Conservation (phyloP, 2,113 vertebrate genomes). For the Phycodurus eques region DNA sequence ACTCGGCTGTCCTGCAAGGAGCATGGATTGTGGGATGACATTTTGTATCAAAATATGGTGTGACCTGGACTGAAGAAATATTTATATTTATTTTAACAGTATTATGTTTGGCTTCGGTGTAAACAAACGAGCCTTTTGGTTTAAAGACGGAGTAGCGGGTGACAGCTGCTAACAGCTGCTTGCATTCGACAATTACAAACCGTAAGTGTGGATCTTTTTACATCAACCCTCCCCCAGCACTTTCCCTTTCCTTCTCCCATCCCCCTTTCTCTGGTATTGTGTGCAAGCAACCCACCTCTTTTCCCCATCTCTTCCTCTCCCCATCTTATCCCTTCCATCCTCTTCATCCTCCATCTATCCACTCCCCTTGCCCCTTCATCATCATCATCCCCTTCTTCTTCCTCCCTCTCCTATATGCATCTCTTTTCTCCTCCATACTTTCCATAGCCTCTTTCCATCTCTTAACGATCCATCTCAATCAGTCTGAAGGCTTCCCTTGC, state of each 20-base stretch:
- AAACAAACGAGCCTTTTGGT: background rate
- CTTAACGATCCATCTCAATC: conserved; percentile 60
- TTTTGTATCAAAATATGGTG: background rate
- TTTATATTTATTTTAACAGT: background rate
- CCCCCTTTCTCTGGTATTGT: conserved; percentile 9
- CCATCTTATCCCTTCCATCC: conserved; percentile 21
- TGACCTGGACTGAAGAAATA: conserved; percentile 43
- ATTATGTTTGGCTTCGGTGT: background rate
- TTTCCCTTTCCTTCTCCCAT: conserved; percentile 17
- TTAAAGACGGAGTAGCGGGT: conserved; percentile 4
- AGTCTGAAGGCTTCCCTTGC: conserved; percentile 37
- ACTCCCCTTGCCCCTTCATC: conserved; percentile 14
- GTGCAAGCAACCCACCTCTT: background rate
- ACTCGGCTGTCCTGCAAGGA: background rate
- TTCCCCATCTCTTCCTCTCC: conserved; percentile 14
- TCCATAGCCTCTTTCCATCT: conserved; percentile 37
- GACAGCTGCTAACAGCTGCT: background rate
- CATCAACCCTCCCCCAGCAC: conserved; percentile 36
- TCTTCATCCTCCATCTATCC: conserved; percentile 6
- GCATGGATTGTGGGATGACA: background rate
- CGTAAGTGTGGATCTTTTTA: conserved; percentile 16
- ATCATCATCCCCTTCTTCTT: background rate
- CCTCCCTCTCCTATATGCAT: background rate
- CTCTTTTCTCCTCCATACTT: conserved; percentile 11
- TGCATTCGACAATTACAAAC: conserved; percentile 10